Evolutionary conservation across 2,888 invertebrate species (phyloP).

Genomic region (Chrysomela aeneicollis): DNA sequence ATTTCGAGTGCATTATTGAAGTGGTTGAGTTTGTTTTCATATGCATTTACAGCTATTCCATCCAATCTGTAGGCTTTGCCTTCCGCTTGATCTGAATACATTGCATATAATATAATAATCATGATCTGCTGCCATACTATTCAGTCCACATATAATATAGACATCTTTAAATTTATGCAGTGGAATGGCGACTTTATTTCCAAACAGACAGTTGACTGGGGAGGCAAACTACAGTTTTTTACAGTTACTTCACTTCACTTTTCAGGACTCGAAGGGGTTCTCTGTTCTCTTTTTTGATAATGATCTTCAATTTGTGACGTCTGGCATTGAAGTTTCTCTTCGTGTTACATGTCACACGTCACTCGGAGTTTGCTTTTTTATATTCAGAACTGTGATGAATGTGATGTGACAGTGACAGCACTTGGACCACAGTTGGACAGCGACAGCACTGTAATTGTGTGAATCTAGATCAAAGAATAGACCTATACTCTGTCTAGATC

Average conservation of each 20-base stretch:
- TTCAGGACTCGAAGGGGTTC: no score
- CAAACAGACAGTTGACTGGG: conserved; percentile 61
- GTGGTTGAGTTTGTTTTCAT: conserved; percentile 58
- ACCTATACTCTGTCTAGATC: no score
- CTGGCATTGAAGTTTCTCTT: no score
- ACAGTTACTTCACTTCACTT: conserved; percentile 48
- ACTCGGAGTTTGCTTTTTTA: no score
- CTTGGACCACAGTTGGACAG: no score
- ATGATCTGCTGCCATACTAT: conserved; percentile 31
- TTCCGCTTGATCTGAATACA: conserved; percentile 42
- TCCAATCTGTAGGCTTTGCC: conserved; percentile 46
- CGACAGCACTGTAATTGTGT: no score
- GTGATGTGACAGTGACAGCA: no score
- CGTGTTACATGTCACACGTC: no score
- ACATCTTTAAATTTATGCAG: conserved; percentile 55
- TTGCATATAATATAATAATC: conserved; percentile 40
- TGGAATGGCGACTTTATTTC: conserved; percentile 61
- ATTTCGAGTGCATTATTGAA: conserved; percentile 56
- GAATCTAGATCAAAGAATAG: no score
- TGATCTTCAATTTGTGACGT: no score
- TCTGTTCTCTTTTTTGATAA: no score
- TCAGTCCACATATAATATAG: conserved; percentile 48
- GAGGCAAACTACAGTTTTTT: conserved; percentile 60
- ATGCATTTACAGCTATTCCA: conserved; percentile 55
- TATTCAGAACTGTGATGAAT: no score